Base-by-base conservation (phyloP, 1,140 invertebrate species). In the Aphelinus atriplicis region DNA sequence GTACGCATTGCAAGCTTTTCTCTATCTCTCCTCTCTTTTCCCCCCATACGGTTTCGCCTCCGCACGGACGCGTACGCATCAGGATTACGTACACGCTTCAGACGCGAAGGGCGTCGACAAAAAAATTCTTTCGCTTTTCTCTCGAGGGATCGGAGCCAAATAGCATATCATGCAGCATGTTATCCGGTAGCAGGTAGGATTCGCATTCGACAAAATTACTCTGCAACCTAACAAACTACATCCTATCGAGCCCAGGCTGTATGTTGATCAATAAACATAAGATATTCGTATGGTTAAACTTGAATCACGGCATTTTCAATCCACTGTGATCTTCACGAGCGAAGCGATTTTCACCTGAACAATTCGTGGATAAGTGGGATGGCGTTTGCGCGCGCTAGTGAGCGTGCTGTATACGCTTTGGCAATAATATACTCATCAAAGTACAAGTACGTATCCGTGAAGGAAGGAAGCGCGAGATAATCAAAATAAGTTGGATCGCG, bases 381-480 rank as follows among this genome's bases (percentile, higher is more conserved):
- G 3, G 3, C 55, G 55, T n/a, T 7, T 42, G 2, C 2, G 45
- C 57, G 2, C 2, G 45, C 57, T 60, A 4, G 57, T 42, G 45
- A 60, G 43, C 57, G 7, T 26, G 43, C 2, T 42, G 43, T 58
- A 1, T 57, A 26, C 57, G 57, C 7, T 58, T 42, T 7, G 9
- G 58, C 58, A 60, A 26, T 60, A 60, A 60, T 60, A 43, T 42
- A 60, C 42, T 43, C 58, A 60, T 60, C 58, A 60, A 60, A 60
- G 5, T 60, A 43, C 10, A 43, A 26, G 42, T n/a, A 58, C n/a
- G 7, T 6, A 58, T 42, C 10, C 57, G 57, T 26, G 7, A 57
- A 57, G 9, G 26, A 26, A 26, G 26, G 26, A 26, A 26, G 9
- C 26, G 9, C 55, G 57, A 58, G 43, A 58, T 26, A 58, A 58